Evolutionary conservation across 2,113 vertebrate genomes (phyloP).

Genomic region (Rousettus leschenaultii): DNA sequence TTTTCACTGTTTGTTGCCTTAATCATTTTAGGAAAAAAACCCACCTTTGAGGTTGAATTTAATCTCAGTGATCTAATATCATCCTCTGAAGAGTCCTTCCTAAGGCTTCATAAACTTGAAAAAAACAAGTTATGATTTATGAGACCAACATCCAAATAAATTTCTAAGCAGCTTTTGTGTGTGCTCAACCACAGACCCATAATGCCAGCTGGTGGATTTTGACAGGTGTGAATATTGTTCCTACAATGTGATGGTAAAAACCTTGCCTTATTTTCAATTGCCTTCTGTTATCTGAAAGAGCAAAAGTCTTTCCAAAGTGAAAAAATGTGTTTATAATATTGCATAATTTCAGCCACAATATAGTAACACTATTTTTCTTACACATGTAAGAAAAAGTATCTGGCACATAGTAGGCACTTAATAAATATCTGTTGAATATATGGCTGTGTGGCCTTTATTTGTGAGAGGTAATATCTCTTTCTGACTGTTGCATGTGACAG

Average conservation of each 20-base stretch:
- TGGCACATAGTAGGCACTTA: background rate
- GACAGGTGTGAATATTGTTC: background rate
- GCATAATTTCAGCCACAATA: background rate
- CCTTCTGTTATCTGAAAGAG: background rate
- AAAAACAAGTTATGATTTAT: slow-evolving; percentile 86
- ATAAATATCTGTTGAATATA: slow-evolving; percentile 29
- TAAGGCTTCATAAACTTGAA: background rate
- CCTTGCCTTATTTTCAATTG: background rate
- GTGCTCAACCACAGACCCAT: background rate
- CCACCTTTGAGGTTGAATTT: slow-evolving; percentile 86
- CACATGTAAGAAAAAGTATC: background rate
- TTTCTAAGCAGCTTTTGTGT: background rate
- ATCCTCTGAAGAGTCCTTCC: slow-evolving; percentile 74
- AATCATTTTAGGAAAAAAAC: slow-evolving; percentile 81
- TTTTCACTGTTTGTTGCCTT: slow-evolving; percentile 85
- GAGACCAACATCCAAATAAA: background rate
- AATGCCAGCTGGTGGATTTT: background rate
- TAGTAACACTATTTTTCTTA: background rate
- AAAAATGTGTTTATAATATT: background rate
- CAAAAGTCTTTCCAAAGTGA: background rate
- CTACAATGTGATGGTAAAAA: background rate
- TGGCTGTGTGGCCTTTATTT: background rate
- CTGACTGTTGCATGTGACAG: background rate
- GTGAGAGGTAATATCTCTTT: background rate
- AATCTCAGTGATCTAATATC: slow-evolving; percentile 78